Base-by-base conservation (phyloP, 2,797 vertebrate genomes). In the Notoglanidium macrostoma region DNA sequence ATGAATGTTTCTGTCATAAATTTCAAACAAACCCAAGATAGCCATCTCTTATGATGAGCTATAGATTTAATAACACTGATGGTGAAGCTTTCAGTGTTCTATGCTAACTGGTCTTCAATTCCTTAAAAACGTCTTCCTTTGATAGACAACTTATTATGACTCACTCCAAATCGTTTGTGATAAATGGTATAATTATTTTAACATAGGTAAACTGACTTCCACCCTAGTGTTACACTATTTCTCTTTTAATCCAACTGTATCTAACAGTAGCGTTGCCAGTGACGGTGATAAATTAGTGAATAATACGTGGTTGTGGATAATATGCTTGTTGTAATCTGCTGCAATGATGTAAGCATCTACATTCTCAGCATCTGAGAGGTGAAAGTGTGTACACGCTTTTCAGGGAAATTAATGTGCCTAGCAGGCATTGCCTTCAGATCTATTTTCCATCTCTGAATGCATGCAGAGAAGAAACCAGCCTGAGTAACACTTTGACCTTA, bases 101-200 rank as follows among this genome's bases (percentile, higher is more conserved):
- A 2, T 61, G 8, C 23, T 79, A 40, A 14, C 12, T 82, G 35
- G 12, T 17, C 15, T 10, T 11, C 77, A 8, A 23, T 80, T 61
- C 78, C 12, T 26, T 61, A 80, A 40, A 65, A 29, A 86, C 65
- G 21, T 79, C 32, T 79, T 40, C 21, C 11, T 59, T 23, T 79
- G 32, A 59, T 59, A 11, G 10, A 23, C 32, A 21, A 14, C 54
- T 59, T 59, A 10, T 79, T 40, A 59, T 79, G 77, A 79, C 32
- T 91, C 76, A 85, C 83, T 91, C 88, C 57, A 73, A 57, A 83
- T 67, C 12, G 26, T 85, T 87, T 86, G 85, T 84, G 87, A 87
- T 90, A 57, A 87, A 74, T 74, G 59, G 32, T 59, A 40, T 79
- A 94, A 94, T 92, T 89, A 93, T 90, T 85, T 72, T 91, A 90